Evolutionary conservation across 1,140 invertebrate genomes (phyloP), one percentile per base, ranked within the genome.

Genomic region (Heliconius hermathena): DNA sequence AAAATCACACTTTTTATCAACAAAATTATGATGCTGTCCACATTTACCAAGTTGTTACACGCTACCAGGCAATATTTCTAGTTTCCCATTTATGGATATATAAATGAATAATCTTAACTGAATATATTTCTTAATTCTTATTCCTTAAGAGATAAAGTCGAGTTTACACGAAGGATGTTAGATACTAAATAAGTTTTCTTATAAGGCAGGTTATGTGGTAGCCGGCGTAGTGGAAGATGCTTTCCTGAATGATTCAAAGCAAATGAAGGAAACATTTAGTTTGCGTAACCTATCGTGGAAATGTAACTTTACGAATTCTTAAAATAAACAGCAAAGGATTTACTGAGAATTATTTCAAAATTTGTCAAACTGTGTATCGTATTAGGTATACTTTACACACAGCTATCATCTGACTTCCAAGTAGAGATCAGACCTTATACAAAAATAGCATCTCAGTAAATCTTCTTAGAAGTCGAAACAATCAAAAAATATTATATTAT

Each of bases 41-140:
- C 89, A 88, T 91, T 88, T 87, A 83, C 83, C 76, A 83, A 81
- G 84, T 76, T 74, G 86, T 81, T 88, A 86, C 82, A 84, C 83
- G 79, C 81, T 71, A 84, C 73, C 81, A 80, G 88, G 87, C 82
- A 86, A 90, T 87, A 88, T 91, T 85, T 88, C 88, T 87, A 83
- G 82, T 81, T 82, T 78, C 29, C 91, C 89, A 83, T 91, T 88
- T 89, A 93, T 80, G 89, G 91, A 22, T 86, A 87, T 81, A 78
- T 85, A 89, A 88, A 88, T 92, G 88, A 91, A 83, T 88, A 90
- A 91, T 88, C 76, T 57, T 72, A 70, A 38, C 38, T 26, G 8
- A 76, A 77, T 70, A 66, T 66, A 76, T 83, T 78, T 78, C 80
- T 29, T 80, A 78, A 80, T 83, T 80, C 81, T 78, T 85, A 82